These are phyloP conservation scores for Bufo bufo DNA, from an alignment of 2,113 vertebrate species.

Conservation along the genomic window DNA sequence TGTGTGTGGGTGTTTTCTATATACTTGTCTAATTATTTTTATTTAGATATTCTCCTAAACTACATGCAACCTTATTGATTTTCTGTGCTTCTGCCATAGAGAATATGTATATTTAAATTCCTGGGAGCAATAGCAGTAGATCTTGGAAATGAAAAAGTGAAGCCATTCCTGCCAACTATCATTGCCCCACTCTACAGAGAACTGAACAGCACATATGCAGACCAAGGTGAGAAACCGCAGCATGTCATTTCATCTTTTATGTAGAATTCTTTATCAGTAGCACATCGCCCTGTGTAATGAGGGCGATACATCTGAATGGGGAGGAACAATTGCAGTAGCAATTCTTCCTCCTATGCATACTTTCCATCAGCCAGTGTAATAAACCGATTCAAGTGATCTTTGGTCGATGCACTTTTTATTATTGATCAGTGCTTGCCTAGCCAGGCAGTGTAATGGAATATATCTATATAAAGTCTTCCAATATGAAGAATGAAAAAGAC, in stretches of 20 bases:
- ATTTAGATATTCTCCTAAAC: not conserved
- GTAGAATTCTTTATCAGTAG: not conserved
- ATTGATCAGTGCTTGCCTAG: too few relatives aligned
- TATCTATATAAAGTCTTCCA: too few relatives aligned
- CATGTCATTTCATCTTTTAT: not conserved
- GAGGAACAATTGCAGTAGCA: too few relatives aligned
- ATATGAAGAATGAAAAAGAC: too few relatives aligned
- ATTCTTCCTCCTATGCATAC: too few relatives aligned
- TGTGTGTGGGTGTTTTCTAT: not conserved
- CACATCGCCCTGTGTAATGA: too few relatives aligned
- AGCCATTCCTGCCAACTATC: conserved; percentile 84
- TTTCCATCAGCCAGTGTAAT: too few relatives aligned
- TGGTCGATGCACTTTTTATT: too few relatives aligned
- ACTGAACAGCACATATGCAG: conserved; percentile 93
- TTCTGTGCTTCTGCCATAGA: conserved; percentile 71
- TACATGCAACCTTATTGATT: not conserved
- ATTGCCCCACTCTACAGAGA: conserved; percentile 88
- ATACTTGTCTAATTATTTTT: not conserved
- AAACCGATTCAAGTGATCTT: too few relatives aligned
- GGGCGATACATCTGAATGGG: not conserved
- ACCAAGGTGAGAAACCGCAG: conserved; percentile 80
- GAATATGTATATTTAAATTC: conserved; percentile 95
- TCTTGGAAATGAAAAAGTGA: conserved; percentile 83
- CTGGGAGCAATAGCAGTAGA: conserved; percentile 90
- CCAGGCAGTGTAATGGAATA: too few relatives aligned